Percentiles rank a stretch among this genome's conserved stretches.
These are phyloP conservation scores for Hippoglossus hippoglossus DNA, from an alignment of 2,797 vertebrate species.

Conservation along the genomic window DNA sequence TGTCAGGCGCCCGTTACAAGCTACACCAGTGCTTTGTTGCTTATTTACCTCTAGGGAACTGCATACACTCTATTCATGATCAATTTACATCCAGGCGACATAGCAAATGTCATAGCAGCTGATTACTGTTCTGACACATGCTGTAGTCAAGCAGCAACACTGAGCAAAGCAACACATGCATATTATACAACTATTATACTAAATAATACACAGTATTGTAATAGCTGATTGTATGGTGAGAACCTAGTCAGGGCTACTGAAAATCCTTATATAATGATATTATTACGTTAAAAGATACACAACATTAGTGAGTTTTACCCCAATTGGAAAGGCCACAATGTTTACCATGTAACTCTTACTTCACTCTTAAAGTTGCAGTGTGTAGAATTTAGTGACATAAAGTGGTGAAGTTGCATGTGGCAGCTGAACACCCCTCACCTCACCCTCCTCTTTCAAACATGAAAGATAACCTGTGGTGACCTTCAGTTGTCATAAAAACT, in stretches of 20 bases:
- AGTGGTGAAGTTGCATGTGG: no score
- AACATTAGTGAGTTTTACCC: no score
- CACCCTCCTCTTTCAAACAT: no score
- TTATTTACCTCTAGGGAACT: slow-evolving; percentile 12
- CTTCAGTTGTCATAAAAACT: no score
- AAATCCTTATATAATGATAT: no score
- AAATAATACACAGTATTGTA: not conserved
- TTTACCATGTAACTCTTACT: no score
- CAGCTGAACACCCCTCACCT: no score
- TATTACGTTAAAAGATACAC: no score
- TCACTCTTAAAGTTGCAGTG: no score
- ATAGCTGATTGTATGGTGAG: not conserved
- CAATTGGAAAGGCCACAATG: no score
- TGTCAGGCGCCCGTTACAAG: not conserved
- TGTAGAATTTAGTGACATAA: no score
- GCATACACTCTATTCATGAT: not conserved
- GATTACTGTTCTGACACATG: slow-evolving; percentile 6
- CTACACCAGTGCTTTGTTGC: slow-evolving; percentile 4
- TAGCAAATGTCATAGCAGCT: not conserved
- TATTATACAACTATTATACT: not conserved
- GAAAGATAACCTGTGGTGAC: no score
- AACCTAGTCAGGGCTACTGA: not conserved
- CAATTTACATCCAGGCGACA: slow-evolving; percentile 7
- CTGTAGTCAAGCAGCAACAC: not conserved
- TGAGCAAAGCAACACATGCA: not conserved